These are phyloP conservation scores for Drosophila fuyamai DNA, from an alignment of 1,140 invertebrate genomes.

Conservation along the genomic window DNA sequence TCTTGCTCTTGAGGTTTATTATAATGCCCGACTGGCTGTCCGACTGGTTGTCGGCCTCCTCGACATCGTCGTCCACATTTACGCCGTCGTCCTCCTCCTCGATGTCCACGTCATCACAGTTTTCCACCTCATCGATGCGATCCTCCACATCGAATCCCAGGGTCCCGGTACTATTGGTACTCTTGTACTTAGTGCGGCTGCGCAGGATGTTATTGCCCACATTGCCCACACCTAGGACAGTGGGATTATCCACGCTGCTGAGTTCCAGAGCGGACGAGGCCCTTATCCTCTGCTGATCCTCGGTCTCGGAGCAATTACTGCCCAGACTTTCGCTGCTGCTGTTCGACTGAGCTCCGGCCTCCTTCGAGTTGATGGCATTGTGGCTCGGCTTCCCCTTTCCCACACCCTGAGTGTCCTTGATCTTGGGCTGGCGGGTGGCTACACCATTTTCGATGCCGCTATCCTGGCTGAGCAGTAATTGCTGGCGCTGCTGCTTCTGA, in stretches of 20 bases:
- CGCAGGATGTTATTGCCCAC: constrained; percentile 42
- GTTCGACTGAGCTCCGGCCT: constrained; percentile 40
- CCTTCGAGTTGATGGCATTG: constrained; percentile 17
- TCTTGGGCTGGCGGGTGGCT: constrained; percentile 36
- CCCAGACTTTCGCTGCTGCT: constrained; percentile 76
- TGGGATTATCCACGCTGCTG: constrained; percentile 31
- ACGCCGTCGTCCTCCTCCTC: constrained; percentile 53
- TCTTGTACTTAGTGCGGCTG: constrained; percentile 74
- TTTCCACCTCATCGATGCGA: constrained; percentile 82
- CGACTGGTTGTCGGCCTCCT: constrained; percentile 59
- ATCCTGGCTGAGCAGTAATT: constrained; percentile 75
- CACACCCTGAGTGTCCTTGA: constrained; percentile 62
- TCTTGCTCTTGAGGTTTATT: constrained; percentile 47
- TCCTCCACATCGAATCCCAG: constrained; percentile 78
- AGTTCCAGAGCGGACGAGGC: constrained; percentile 69
- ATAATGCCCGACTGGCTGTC: constrained; percentile 68
- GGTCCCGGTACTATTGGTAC: constrained; percentile 71
- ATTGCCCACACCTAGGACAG: constrained; percentile 11
- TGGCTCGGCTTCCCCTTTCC: constrained; percentile 3
- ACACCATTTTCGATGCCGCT: constrained; percentile 77
- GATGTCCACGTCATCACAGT: constrained; percentile 44
- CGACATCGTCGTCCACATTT: constrained; percentile 67
- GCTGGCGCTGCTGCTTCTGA: constrained; percentile 56
- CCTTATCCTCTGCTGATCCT: constrained; percentile 35
- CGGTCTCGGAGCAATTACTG: constrained; percentile 40